These are phyloP conservation scores for Helarctos malayanus DNA, from an alignment of 2,797 vertebrate species.

Conservation along the genomic window DNA sequence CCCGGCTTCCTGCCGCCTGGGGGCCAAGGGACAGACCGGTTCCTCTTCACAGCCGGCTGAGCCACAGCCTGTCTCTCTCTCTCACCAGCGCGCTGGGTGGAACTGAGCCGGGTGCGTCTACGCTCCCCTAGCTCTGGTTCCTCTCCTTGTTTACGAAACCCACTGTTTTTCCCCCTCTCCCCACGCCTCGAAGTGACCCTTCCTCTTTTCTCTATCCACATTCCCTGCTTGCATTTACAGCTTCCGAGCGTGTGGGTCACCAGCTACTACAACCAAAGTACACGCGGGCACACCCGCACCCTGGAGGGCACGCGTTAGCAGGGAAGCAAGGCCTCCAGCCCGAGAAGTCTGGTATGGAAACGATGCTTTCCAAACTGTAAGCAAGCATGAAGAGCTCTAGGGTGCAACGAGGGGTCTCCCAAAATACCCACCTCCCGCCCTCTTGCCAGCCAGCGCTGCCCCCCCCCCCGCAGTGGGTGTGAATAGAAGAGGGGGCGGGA, in stretches of 20 bases:
- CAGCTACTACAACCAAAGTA: not conserved
- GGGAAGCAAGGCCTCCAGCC: not conserved
- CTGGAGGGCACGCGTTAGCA: fast-evolving
- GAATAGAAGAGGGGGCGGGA: not conserved
- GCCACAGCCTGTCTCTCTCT: not conserved
- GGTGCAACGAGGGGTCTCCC: not conserved
- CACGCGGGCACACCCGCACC: not conserved
- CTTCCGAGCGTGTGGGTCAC: not conserved
- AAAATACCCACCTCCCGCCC: not conserved
- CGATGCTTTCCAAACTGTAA: not conserved
- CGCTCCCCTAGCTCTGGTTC: not conserved
- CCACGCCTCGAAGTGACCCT: fast-evolving
- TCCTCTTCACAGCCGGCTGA: not conserved
- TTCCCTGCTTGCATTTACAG: not conserved
- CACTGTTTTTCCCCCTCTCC: not conserved
- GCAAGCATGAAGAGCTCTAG: not conserved
- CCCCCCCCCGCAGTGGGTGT: too few species aligned
- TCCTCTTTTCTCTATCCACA: not conserved
- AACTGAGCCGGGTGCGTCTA: fast-evolving
- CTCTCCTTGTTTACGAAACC: not conserved
- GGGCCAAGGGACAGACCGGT: fast-evolving
- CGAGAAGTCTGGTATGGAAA: not conserved
- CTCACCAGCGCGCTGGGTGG: fast-evolving
- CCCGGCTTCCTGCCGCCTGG: not conserved
- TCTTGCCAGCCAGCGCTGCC: not conserved